Evolutionary conservation across 2,888 invertebrate species (phyloP), one percentile per base, ranked within the genome.

Genomic region (Bedellia somnulentella): DNA sequence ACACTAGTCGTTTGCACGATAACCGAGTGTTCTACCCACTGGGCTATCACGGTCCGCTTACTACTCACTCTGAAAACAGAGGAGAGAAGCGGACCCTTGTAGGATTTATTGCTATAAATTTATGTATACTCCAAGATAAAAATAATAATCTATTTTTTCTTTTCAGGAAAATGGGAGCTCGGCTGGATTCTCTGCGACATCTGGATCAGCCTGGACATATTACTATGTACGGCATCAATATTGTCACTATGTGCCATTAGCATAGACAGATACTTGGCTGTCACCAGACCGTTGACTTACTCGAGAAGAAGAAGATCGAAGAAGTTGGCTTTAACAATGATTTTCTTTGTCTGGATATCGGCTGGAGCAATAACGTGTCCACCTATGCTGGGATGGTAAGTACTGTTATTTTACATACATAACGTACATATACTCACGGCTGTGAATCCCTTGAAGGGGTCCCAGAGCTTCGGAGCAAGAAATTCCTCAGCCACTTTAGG

Each of bases 351-450:
- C 0, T 97, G 96, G 97, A 77, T 89, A 4, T 78, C 90, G 14
- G 93, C 95, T 3, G 85, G 92, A 25, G 80, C 93, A 18, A 95
- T 97, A 36, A 95, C 95, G 10, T 92, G 94, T 44, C 96, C 96
- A 1, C 94, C 95, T 3, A 87, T 97, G 70, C 82, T 95, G 42
- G 93, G 93, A 46, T 93, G 93, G 93, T 88, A 59, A 80, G 81
- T 70, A 15, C 9, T n/a, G n/a, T n/a, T n/a, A n/a, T n/a, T n/a
- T n/a, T n/a, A n/a, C n/a, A n/a, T n/a, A n/a, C n/a, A n/a, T n/a
- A n/a, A n/a, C n/a, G n/a, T n/a, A n/a, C n/a, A n/a, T n/a, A n/a
- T n/a, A n/a, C n/a, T n/a, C n/a, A n/a, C n/a, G n/a, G n/a, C n/a
- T n/a, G n/a, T n/a, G n/a, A n/a, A n/a, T n/a, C n/a, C n/a, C n/a